Evolutionary conservation across 2,888 invertebrate species (phyloP).

Genomic region (Tenthredo notha): DNA sequence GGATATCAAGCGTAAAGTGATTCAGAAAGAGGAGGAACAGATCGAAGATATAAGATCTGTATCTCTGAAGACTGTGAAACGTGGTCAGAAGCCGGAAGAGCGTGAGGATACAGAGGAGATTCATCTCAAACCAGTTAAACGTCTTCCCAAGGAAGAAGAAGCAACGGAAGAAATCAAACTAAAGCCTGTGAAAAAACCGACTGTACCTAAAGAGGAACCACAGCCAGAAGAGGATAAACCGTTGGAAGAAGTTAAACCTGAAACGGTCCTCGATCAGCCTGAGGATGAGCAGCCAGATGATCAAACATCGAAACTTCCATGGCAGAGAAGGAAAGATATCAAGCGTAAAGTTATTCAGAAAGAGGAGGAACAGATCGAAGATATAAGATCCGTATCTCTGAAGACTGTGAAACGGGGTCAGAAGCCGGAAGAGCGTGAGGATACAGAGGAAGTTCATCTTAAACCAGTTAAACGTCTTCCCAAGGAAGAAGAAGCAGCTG

Average conservation of each 20-base stretch:
- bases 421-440: conserved; percentile 64
- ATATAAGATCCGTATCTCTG: conserved; percentile 62
- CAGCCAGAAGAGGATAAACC: conserved; percentile 71
- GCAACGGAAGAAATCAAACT: conserved; percentile 55
- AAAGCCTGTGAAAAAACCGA: conserved; percentile 46
- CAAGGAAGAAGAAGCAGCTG: conserved; percentile 56
- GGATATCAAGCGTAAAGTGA: neutral
- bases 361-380: conserved; percentile 62
- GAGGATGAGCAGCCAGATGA: conserved; percentile 60
- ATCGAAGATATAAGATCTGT: conserved; percentile 64
- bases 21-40: conserved; percentile 62
- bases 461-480: conserved; percentile 63
- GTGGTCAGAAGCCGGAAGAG: conserved; percentile 63
- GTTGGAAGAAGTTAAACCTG: conserved; percentile 58
- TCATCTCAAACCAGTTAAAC: conserved; percentile 64
- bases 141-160: conserved; percentile 57
- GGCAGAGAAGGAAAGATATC: neutral
- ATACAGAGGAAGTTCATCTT: conserved; percentile 64
- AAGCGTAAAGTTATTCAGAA: conserved; percentile 55
- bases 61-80: conserved; percentile 63
- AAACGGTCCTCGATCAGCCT: conserved; percentile 59
- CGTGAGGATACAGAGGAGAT: conserved; percentile 64
- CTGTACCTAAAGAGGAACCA: conserved; percentile 41
- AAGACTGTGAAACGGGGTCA: conserved; percentile 63
- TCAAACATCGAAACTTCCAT: conserved; percentile 54